Evolutionary conservation across 2,888 invertebrate genomes (phyloP).

Genomic region (Arenicola marina): DNA sequence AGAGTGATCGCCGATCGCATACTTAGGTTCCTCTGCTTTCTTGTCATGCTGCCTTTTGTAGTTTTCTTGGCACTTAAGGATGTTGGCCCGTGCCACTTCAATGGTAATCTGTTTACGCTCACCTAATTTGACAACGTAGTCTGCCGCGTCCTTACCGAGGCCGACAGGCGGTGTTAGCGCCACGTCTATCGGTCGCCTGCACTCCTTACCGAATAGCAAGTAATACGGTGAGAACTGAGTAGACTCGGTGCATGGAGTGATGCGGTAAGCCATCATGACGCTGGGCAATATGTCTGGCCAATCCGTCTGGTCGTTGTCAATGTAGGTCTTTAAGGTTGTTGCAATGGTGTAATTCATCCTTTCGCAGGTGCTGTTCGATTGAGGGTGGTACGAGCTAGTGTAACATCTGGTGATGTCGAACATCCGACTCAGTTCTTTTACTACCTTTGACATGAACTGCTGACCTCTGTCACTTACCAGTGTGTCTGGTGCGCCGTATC

Average conservation of each 20-base stretch:
- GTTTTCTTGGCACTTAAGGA: not conserved
- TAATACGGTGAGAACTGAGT: not conserved
- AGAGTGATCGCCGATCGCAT: not conserved
- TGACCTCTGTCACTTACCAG: not conserved
- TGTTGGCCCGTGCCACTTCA: not conserved
- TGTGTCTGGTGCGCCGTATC: constrained; percentile 4
- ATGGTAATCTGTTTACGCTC: not conserved
- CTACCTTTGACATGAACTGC: constrained; percentile 6
- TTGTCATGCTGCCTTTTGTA: not conserved
- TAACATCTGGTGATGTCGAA: constrained; percentile 1
- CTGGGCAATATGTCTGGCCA: constrained; percentile 3
- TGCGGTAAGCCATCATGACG: constrained; percentile 5
- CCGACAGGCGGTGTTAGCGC: not conserved
- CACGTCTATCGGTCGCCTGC: not conserved
- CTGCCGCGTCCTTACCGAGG: not conserved
- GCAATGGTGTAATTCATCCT: not conserved
- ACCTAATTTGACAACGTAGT: not conserved
- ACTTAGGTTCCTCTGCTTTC: not conserved
- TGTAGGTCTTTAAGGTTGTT: not conserved
- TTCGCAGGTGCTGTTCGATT: constrained; percentile 1
- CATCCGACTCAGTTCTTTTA: constrained; percentile 1
- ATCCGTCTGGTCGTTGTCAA: not conserved
- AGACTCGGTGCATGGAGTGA: not conserved
- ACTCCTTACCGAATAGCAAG: constrained; percentile 2
- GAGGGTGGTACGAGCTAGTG: constrained; percentile 8